phyloP scores from a whole-genome alignment of 2,113 vertebrate genomes.

The Carassius auratus region DNA sequence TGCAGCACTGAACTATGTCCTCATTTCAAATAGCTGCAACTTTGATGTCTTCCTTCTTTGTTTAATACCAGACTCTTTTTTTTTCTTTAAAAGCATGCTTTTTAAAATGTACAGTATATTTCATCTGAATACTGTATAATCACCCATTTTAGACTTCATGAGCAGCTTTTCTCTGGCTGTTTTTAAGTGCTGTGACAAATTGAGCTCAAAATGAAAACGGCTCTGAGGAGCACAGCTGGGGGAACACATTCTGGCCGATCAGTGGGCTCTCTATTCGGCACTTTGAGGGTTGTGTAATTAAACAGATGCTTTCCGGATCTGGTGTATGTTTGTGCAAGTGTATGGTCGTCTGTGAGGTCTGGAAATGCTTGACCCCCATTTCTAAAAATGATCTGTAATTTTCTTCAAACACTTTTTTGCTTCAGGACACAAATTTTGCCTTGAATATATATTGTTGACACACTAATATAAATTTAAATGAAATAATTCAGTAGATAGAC shows the following conservation, averaged over 20 bases:
- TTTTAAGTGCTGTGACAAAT: constrained; percentile 28
- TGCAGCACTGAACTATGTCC: constrained; percentile 21
- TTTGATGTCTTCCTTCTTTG: constrained; percentile 2
- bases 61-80: neutral
- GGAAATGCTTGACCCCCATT: neutral
- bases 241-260: constrained; percentile 24
- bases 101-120: constrained; percentile 5
- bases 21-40: neutral
- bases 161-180: neutral
- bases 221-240: constrained; percentile 40
- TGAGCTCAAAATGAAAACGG: constrained; percentile 24
- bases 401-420: neutral
- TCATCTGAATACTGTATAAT: constrained; percentile 14
- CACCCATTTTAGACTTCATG: neutral
- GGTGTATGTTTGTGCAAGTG: neutral
- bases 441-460: too few species aligned
- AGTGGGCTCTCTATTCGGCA: neutral
- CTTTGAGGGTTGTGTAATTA: constrained; percentile 15
- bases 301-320: constrained; percentile 15
- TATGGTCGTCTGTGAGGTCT: neutral
- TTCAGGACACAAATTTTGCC: too few species aligned
- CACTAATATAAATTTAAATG: too few species aligned
- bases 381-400: neutral
- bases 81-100: neutral
- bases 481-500: too few species aligned